Conservation (phyloP, 2,888 invertebrate species). For the Sinhomidia bicolor region DNA sequence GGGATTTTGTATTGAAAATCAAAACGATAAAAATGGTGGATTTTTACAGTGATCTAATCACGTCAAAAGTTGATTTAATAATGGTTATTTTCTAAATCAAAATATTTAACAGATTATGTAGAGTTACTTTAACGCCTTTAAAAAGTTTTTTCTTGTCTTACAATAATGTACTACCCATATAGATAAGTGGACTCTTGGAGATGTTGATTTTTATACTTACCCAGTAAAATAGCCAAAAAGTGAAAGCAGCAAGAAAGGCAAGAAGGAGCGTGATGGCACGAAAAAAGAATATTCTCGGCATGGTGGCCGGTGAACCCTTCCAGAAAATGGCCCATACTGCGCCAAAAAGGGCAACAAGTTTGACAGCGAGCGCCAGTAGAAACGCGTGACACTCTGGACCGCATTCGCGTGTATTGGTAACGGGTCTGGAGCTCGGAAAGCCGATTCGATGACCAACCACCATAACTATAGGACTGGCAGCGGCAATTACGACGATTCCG, state of each 20-base stretch:
- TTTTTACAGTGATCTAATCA: neutral
- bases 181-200: no score
- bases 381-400: slow-evolving; percentile 97
- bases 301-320: slow-evolving; percentile 90
- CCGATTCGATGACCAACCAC: slow-evolving; percentile 85
- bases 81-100: neutral
- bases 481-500: slow-evolving; percentile 90
- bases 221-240: slow-evolving; percentile 99
- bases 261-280: slow-evolving; percentile 94
- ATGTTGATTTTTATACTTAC: slow-evolving; percentile 85
- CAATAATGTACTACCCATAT: no score
- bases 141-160: no score
- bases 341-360: slow-evolving; percentile 92
- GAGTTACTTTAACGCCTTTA: no score
- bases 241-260: slow-evolving; percentile 94
- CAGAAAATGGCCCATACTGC: slow-evolving; percentile 97
- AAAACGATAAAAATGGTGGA: neutral
- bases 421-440: slow-evolving; percentile 76
- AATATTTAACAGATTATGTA: no score
- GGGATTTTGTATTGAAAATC: neutral
- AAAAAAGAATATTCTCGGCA: slow-evolving; percentile 96
- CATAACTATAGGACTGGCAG: slow-evolving; percentile 97
- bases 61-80: neutral
- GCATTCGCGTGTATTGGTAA: slow-evolving; percentile 85
- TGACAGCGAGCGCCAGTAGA: slow-evolving; percentile 94